These are phyloP conservation scores for Lissocephala sabroskyi DNA, from an alignment of 2,888 invertebrate genomes.

Conservation along the genomic window DNA sequence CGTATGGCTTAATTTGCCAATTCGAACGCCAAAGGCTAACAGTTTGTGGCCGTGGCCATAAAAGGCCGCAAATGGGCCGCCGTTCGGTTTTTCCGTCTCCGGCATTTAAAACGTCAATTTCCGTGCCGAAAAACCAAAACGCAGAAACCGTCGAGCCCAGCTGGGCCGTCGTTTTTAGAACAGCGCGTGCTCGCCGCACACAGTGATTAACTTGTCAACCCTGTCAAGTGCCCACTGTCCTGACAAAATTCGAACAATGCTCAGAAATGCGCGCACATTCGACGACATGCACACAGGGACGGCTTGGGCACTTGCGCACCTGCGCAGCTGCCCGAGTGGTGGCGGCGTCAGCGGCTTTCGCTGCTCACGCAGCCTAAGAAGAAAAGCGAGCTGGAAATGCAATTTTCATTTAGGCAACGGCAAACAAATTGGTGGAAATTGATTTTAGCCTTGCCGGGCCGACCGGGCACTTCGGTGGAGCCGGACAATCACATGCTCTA, in stretches of 20 bases:
- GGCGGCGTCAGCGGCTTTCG: conserved; percentile 29
- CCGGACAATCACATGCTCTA: conserved; percentile 48
- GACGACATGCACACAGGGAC: background rate
- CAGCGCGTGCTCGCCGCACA: conserved; percentile 61
- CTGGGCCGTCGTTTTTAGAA: conserved; percentile 52
- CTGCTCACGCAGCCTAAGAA: conserved; percentile 4
- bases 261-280: background rate
- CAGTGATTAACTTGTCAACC: conserved; percentile 63
- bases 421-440: conserved; percentile 48
- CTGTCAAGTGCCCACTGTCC: conserved; percentile 14
- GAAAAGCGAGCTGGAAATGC: conserved; percentile 32
- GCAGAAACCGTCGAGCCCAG: conserved; percentile 12
- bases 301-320: conserved; percentile 31
- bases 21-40: conserved; percentile 61
- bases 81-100: conserved; percentile 11
- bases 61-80: conserved; percentile 46
- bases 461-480: background rate
- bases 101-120: conserved; percentile 58
- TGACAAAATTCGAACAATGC: conserved; percentile 28
- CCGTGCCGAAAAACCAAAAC: conserved; percentile 37
- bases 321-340: too few species aligned
- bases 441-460: conserved; percentile 50
- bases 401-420: conserved; percentile 28
- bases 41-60: conserved; percentile 45
- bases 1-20: conserved; percentile 66